These are phyloP conservation scores for Atherinomorus stipes DNA, from an alignment of 2,113 vertebrate species.

Conservation along the genomic window DNA sequence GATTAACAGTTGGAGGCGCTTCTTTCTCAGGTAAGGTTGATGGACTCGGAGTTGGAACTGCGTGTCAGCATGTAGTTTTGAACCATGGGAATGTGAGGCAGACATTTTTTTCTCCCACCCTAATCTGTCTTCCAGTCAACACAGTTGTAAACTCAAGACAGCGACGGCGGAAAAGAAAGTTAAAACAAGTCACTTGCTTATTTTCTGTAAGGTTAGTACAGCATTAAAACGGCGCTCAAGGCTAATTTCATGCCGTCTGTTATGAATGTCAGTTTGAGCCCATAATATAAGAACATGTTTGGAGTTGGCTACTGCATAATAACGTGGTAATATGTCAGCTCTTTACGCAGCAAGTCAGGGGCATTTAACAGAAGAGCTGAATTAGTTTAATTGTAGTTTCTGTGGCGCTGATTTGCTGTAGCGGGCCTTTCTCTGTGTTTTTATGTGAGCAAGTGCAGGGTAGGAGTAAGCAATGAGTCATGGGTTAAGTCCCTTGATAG, in stretches of 20 bases:
- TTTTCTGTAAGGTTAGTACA: background rate
- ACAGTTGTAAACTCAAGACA: constrained; percentile 5
- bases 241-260: background rate
- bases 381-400: constrained; percentile 21
- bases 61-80: constrained; percentile 30
- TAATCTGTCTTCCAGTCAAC: constrained; percentile 49
- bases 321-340: background rate
- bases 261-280: background rate
- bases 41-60: background rate
- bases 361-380: background rate
- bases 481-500: constrained; percentile 37
- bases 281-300: constrained; percentile 10
- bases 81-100: constrained; percentile 65
- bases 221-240: background rate
- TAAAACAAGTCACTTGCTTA: background rate
- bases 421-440: constrained; percentile 3
- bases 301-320: background rate
- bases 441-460: constrained; percentile 33
- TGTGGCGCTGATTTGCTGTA: constrained; percentile 37
- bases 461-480: constrained; percentile 60
- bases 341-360: background rate
- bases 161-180: background rate
- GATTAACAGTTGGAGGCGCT: background rate
- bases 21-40: constrained; percentile 42
- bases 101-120: constrained; percentile 71